Conservation (phyloP, 1,140 invertebrate species). For the Oncopeltus fasciatus region DNA sequence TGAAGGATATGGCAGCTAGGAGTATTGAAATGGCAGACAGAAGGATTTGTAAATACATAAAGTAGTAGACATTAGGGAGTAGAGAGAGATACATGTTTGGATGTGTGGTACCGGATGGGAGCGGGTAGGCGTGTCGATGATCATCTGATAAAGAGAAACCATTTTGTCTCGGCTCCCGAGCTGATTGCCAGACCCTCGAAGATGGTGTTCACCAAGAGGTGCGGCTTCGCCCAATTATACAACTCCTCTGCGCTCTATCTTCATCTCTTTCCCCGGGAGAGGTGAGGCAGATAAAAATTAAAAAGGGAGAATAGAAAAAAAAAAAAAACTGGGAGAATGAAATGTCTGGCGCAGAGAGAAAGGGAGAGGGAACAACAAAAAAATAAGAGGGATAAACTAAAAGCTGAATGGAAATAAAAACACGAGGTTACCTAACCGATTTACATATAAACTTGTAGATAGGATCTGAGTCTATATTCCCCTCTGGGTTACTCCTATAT, state of each 20-base stretch:
- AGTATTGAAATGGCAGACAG: too few relatives aligned
- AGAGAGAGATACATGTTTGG: neutral
- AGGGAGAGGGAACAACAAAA: neutral
- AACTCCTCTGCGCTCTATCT: neutral
- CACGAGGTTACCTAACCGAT: neutral
- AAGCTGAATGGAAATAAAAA: conserved; percentile 1
- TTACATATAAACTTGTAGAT: conserved; percentile 6
- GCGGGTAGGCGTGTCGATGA: neutral
- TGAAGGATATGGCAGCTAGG: too few relatives aligned
- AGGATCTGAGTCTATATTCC: conserved; percentile 6
- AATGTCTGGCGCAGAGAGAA: too few relatives aligned
- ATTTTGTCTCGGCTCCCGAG: neutral
- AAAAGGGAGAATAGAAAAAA: neutral
- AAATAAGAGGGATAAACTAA: neutral
- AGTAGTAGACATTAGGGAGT: neutral
- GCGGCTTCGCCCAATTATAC: neutral
- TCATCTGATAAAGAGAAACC: conserved; percentile 6
- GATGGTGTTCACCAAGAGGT: neutral
- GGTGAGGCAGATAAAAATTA: neutral
- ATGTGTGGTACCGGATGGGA: neutral
- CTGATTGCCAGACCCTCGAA: neutral
- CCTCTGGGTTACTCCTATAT: neutral
- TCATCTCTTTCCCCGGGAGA: neutral
- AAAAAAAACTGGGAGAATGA: too few relatives aligned
- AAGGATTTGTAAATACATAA: too few relatives aligned